Conservation (phyloP, 2,888 invertebrate genomes). For the Oxystoma pomonae region DNA sequence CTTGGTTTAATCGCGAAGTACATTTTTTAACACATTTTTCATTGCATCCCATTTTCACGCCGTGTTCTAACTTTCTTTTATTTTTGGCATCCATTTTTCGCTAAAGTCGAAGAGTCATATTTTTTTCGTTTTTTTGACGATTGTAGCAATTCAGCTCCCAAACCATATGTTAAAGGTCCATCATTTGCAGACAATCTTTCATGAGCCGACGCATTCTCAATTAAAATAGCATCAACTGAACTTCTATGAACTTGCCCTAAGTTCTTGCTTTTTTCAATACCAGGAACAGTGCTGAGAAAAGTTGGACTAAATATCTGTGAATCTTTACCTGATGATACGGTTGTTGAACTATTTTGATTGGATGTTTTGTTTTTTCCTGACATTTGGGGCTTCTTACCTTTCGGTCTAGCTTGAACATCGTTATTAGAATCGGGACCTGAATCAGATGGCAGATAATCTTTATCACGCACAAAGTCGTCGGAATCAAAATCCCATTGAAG, state of each 20-base stretch:
- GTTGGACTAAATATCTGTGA: no score
- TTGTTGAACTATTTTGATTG: background rate
- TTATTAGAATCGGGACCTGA: no score
- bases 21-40: background rate
- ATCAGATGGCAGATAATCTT: background rate
- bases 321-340: no score
- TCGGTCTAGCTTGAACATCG: background rate
- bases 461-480: constrained; percentile 2
- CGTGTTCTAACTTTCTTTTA: constrained; percentile 3
- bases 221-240: no score
- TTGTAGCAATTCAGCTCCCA: background rate
- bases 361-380: background rate
- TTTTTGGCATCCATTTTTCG: constrained; percentile 2
- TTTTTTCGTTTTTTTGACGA: background rate
- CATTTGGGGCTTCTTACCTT: background rate
- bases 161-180: no score
- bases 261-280: no score
- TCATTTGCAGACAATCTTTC: no score
- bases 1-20: background rate
- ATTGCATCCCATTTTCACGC: background rate
- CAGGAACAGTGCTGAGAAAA: no score
- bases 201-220: no score
- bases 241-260: no score
- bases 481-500: constrained; percentile 1
- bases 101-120: constrained; percentile 1